Conservation (phyloP, 2,888 invertebrate species). For the Tupiocoris notatus region DNA sequence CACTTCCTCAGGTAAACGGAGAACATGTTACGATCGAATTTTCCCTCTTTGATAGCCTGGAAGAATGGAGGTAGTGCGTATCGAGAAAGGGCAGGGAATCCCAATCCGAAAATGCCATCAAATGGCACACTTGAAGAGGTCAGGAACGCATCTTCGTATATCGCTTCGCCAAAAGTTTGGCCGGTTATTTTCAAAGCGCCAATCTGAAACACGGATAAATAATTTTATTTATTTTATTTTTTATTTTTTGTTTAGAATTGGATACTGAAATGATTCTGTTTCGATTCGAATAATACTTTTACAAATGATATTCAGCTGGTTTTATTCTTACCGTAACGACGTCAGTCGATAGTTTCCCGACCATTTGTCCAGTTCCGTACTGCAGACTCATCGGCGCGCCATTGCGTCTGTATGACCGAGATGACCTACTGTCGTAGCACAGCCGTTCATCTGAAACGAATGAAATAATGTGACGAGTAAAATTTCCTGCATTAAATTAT, state of each 20-base stretch:
- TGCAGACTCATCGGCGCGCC: neutral
- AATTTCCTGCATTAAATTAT: too few species aligned
- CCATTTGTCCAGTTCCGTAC: conserved; percentile 24
- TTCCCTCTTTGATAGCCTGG: conserved; percentile 17
- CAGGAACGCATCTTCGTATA: conserved; percentile 25
- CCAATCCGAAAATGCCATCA: conserved; percentile 29
- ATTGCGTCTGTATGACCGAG: conserved; percentile 7
- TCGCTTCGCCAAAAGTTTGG: conserved; percentile 26
- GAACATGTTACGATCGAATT: neutral
- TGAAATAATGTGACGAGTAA: too few species aligned
- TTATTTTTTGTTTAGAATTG: too few species aligned
- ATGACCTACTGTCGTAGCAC: conserved; percentile 9
- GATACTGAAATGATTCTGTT: too few species aligned
- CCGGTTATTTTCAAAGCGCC: conserved; percentile 14
- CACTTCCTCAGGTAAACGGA: conserved; percentile 23
- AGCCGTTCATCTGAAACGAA: neutral
- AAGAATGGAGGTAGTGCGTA: conserved; percentile 31
- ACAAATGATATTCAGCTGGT: too few species aligned
- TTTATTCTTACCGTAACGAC: conserved; percentile 11
- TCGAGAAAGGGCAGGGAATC: conserved; percentile 18
- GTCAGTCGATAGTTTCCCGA: conserved; percentile 8
- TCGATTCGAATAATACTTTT: too few species aligned
- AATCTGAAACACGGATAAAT: conserved; percentile 1
- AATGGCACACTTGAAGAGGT: neutral
- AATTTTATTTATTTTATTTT: too few species aligned